Percentiles rank a stretch among this genome's conserved stretches.
Evolutionary conservation across 2,888 invertebrate species (phyloP).

Genomic region (Scrobipalpa atriplicella): DNA sequence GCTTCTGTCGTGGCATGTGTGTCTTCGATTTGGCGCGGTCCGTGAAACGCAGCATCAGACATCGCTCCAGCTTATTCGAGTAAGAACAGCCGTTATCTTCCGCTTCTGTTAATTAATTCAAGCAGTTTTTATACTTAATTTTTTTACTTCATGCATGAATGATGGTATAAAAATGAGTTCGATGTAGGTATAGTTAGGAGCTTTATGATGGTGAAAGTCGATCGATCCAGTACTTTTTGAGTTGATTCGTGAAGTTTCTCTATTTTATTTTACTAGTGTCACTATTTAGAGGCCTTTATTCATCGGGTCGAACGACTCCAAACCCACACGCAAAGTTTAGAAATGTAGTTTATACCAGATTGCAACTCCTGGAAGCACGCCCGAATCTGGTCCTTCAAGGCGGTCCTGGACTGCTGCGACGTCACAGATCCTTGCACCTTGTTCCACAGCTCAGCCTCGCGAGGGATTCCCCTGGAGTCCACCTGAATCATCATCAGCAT

Average conservation of each 20-base stretch:
- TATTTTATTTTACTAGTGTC: too few relatives aligned
- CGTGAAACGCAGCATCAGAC: constrained; percentile 69
- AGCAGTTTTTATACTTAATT: too few relatives aligned
- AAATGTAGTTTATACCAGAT: constrained; percentile 66
- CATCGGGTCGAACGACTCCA: too few relatives aligned
- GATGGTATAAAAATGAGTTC: too few relatives aligned
- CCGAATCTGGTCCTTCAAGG: constrained; percentile 66
- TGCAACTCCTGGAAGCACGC: constrained; percentile 75
- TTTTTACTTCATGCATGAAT: too few relatives aligned
- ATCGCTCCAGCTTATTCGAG: constrained; percentile 73
- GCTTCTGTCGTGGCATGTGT: constrained; percentile 6
- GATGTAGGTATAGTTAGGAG: neutral
- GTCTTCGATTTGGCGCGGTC: constrained; percentile 49
- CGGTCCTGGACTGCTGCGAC: constrained; percentile 69
- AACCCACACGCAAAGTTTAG: neutral
- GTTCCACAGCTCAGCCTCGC: constrained; percentile 70
- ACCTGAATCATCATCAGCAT: constrained; percentile 52
- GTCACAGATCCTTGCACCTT: constrained; percentile 66
- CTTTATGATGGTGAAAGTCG: too few relatives aligned
- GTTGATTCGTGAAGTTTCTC: too few relatives aligned
- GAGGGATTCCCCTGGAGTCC: constrained; percentile 71
- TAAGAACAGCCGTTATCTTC: constrained; percentile 78
- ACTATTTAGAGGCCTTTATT: too few relatives aligned
- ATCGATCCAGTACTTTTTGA: too few relatives aligned
- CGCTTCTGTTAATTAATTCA: constrained; percentile 56